Evolutionary conservation across 2,797 vertebrate species (phyloP).

Genomic region (Anguilla marmorata): DNA sequence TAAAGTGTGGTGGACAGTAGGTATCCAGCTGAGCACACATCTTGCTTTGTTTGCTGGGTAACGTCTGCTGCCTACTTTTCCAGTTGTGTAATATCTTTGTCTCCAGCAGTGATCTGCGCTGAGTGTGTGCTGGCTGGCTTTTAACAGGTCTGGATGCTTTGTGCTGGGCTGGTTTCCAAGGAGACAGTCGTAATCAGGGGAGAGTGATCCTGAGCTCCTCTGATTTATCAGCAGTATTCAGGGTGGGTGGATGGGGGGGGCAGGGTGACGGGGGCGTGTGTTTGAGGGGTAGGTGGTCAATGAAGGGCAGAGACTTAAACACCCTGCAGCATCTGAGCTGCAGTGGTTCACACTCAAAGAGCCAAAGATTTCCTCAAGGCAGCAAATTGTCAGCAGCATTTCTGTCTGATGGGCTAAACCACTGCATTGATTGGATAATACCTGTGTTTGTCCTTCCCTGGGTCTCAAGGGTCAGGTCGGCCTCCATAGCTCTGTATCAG

Average conservation of each 20-base stretch:
- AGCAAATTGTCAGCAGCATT: not conserved
- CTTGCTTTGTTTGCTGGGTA: conserved; percentile 12
- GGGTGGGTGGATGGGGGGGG: not conserved
- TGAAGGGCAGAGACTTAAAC: not conserved
- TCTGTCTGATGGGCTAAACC: not conserved
- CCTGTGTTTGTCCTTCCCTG: conserved; percentile 12
- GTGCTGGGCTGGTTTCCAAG: conserved; percentile 62
- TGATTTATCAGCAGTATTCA: conserved; percentile 45
- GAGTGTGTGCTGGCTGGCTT: conserved; percentile 49
- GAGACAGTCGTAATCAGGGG: conserved; percentile 58
- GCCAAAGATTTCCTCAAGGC: not conserved
- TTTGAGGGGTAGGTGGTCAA: not conserved
- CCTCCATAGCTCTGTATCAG: conserved; percentile 33
- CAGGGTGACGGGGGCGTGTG: not conserved
- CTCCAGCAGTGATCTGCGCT: conserved; percentile 56
- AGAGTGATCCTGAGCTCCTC: conserved; percentile 41
- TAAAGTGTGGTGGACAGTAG: not conserved
- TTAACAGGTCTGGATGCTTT: conserved; percentile 66
- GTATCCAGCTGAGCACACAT: not conserved
- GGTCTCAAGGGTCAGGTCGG: conserved; percentile 44
- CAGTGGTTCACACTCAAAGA: conserved; percentile 15
- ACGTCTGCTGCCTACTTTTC: not conserved
- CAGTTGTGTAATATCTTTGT: conserved; percentile 45
- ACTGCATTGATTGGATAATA: not conserved
- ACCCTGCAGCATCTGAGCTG: conserved; percentile 26